phyloP scores from a whole-genome alignment of 2,888 invertebrate species.

The Eupeodes latifasciatus region DNA sequence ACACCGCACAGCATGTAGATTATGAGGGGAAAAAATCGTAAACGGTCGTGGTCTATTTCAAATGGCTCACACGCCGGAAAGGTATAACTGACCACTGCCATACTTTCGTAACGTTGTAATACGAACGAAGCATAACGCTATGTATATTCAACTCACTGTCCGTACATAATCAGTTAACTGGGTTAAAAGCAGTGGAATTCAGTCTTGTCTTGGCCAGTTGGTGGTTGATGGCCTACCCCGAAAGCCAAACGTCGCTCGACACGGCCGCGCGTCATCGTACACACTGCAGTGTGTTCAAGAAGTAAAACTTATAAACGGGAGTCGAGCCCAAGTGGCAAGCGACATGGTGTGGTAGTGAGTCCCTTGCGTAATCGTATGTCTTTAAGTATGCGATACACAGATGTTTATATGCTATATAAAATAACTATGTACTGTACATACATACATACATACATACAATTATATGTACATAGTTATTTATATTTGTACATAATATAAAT shows the following conservation, averaged over 20 bases:
- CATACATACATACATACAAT: not conserved
- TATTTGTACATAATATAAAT: not conserved
- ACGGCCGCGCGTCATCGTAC: no score
- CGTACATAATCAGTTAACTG: slow-evolving; percentile 73
- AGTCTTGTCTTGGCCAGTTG: slow-evolving; percentile 40
- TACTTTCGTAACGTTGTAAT: slow-evolving; percentile 69
- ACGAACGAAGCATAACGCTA: slow-evolving; percentile 53
- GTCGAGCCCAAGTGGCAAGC: slow-evolving; percentile 15
- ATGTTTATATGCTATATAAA: slow-evolving; percentile 68
- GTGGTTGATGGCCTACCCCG: slow-evolving; percentile 37
- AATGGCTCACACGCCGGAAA: slow-evolving; percentile 69
- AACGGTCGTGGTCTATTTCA: slow-evolving; percentile 72
- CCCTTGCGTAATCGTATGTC: slow-evolving; percentile 66
- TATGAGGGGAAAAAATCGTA: slow-evolving; percentile 24
- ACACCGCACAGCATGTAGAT: not conserved
- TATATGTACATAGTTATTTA: slow-evolving; percentile 4
- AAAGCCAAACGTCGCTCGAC: slow-evolving; percentile 24
- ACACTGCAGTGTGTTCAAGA: slow-evolving; percentile 21
- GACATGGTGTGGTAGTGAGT: slow-evolving; percentile 33
- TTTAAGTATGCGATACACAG: slow-evolving; percentile 57
- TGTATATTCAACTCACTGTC: slow-evolving; percentile 7
- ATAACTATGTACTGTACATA: no score
- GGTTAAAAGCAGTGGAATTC: slow-evolving; percentile 74
- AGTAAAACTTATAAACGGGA: slow-evolving; percentile 27
- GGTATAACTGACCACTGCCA: slow-evolving; percentile 71